Evolutionary conservation across 2,797 vertebrate genomes (phyloP).

Genomic region (Hybognathus amarus): DNA sequence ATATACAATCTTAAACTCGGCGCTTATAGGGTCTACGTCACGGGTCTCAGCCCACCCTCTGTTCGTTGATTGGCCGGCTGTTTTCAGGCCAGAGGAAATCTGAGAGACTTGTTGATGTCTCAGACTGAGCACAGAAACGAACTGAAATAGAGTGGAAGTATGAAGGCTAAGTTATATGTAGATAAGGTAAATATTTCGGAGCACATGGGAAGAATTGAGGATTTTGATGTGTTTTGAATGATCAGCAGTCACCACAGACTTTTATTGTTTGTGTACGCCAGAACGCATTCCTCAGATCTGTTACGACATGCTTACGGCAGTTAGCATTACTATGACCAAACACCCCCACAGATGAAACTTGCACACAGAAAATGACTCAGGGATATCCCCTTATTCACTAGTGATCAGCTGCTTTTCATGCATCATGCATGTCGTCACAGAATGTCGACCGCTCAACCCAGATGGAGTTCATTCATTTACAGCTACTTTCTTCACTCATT

Average conservation of each 20-base stretch:
- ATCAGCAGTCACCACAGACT: background rate
- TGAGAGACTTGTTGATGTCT: too few species aligned
- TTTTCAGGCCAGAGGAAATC: too few species aligned
- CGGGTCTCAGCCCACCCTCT: too few species aligned
- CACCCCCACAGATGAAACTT: conserved; percentile 2
- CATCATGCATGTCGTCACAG: background rate
- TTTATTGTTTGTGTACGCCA: background rate
- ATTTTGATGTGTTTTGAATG: background rate
- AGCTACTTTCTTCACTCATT: background rate
- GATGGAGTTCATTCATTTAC: background rate
- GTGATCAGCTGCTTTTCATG: background rate
- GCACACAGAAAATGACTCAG: background rate
- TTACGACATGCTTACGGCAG: conserved; percentile 14
- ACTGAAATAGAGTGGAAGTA: too few species aligned
- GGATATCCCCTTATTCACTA: background rate
- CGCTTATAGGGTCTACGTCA: too few species aligned
- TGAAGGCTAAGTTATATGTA: background rate
- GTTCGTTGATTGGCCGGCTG: too few species aligned
- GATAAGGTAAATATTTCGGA: background rate
- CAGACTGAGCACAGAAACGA: too few species aligned
- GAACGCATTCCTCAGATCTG: conserved; percentile 36
- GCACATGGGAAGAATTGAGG: too few species aligned
- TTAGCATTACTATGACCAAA: conserved; percentile 1
- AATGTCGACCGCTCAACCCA: too few species aligned
- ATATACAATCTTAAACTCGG: too few species aligned